Base-by-base conservation (phyloP, 2,888 invertebrate genomes). In the Falcaria lacertinaria region DNA sequence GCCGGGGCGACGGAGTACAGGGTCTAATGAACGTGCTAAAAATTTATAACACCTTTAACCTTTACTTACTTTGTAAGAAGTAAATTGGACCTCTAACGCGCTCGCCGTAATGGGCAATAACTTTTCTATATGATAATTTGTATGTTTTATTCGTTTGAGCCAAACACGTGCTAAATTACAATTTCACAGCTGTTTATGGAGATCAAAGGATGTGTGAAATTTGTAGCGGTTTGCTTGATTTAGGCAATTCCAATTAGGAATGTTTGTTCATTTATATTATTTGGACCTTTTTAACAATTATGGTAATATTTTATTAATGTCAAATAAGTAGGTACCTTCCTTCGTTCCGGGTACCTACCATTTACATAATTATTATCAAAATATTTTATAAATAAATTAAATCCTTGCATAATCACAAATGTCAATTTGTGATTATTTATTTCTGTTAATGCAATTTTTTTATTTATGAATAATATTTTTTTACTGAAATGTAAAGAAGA, bases 11-110 rank as follows among this genome's bases (percentile, higher is more conserved):
- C 69, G 70, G 69, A 68, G 52, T 66, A 69, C 58, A 64, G 58
- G 59, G 73, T 72, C 80, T 87, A 87, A 88, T 86, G 85, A 88
- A 86, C 81, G 79, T 78, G 80, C 75, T 73, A 76, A 73, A 82
- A 87, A 88, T 88, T 87, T 88, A 87, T 80, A 86, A 80, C 80
- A 74, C 80, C 78, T 72, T 77, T 71, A 74, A 74, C 79, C 78
- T 83, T 83, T 80, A 77, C 71, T 75, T 74, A 80, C 72, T 79
- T 69, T 73, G 70, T 65, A 64, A 75, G 66, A 64, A 66, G 60
- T 63, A 65, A 73, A 74, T 74, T 71, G 53, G 57, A 78, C 74
- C 74, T 67, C 75, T 74, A 73, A 74, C 56, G 49, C 52, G 61
- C 62, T 72, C 64, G 58, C 57, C 44, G 45, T 67, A 61, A 67